These are phyloP conservation scores for Micromesistius poutassou DNA, from an alignment of 2,797 vertebrate genomes.

Conservation along the genomic window DNA sequence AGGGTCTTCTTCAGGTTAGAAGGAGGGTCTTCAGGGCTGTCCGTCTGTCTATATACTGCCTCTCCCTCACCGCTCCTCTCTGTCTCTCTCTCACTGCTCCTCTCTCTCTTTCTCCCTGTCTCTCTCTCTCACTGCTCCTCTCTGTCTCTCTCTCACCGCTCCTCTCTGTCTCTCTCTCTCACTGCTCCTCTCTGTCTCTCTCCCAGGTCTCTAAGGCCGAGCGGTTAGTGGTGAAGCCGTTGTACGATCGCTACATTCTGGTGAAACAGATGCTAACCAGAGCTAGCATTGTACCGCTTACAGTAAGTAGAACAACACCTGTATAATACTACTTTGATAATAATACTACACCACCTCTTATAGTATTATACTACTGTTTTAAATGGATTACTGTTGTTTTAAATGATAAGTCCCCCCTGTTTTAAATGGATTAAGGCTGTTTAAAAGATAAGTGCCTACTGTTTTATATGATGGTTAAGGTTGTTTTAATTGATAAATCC, in stretches of 20 bases:
- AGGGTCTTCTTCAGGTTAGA: no score
- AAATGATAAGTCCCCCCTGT: no score
- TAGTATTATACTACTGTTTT: neutral
- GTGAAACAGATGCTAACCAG: constrained; percentile 98
- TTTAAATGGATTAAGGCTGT: neutral
- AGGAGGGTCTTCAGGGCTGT: no score
- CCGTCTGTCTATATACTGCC: no score
- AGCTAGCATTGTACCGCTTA: constrained; percentile 90
- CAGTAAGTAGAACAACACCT: constrained; percentile 70
- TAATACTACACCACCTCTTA: neutral
- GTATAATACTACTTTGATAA: neutral
- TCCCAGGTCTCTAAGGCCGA: constrained; percentile 89
- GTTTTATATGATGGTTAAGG: neutral
- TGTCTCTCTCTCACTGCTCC: neutral
- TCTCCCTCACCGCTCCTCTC: no score
- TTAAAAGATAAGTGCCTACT: neutral
- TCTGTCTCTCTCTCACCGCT: neutral
- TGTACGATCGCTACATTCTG: constrained; percentile 94
- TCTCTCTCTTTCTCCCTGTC: neutral
- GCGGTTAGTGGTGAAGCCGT: constrained; percentile 90
- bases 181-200: neutral
- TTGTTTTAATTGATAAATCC: no score
- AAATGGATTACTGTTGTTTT: neutral
- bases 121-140: neutral
- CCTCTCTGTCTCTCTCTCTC: neutral